These are phyloP conservation scores for Hyles euphorbiae DNA, from an alignment of 1,140 invertebrate species.

Conservation along the genomic window DNA sequence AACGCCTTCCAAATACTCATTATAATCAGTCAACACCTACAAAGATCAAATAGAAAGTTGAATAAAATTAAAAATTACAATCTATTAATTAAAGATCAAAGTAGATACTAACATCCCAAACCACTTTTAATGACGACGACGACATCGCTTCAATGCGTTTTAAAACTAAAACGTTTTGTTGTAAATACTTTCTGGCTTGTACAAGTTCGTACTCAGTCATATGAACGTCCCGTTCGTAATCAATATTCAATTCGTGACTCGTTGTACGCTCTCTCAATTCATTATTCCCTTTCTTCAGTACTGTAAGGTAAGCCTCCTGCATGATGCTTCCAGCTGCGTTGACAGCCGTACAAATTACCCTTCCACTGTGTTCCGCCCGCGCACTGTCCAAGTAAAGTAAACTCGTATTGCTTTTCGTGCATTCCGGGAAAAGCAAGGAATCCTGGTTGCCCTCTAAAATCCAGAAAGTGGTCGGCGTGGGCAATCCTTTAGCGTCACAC, in stretches of 20 bases:
- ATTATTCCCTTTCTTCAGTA: constrained; percentile 60
- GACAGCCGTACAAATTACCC: constrained; percentile 66
- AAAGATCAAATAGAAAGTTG: constrained; percentile 25
- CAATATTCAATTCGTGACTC: constrained; percentile 43
- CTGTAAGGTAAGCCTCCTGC: constrained; percentile 66
- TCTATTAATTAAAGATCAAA: constrained; percentile 17
- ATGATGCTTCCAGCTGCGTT: constrained; percentile 68
- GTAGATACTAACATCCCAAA: constrained; percentile 85
- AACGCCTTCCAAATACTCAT: constrained; percentile 88
- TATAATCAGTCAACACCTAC: constrained; percentile 71
- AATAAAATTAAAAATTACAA: not conserved
- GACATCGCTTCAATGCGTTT: constrained; percentile 85
- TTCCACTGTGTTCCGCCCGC: constrained; percentile 57
- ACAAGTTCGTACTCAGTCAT: constrained; percentile 87
- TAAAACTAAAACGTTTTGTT: constrained; percentile 88
- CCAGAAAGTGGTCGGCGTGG: constrained; percentile 92
- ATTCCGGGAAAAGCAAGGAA: constrained; percentile 63
- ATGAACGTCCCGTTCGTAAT: constrained; percentile 76
- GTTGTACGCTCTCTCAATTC: constrained; percentile 45
- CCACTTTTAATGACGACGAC: constrained; percentile 88
- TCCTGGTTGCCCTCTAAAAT: constrained; percentile 81
- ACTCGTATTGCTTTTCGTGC: constrained; percentile 66
- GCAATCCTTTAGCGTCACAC: constrained; percentile 93
- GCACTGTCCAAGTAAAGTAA: constrained; percentile 64
- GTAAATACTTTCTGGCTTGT: constrained; percentile 85